These are phyloP conservation scores for Bombylius discolor DNA, from an alignment of 2,888 invertebrate species.

Conservation along the genomic window DNA sequence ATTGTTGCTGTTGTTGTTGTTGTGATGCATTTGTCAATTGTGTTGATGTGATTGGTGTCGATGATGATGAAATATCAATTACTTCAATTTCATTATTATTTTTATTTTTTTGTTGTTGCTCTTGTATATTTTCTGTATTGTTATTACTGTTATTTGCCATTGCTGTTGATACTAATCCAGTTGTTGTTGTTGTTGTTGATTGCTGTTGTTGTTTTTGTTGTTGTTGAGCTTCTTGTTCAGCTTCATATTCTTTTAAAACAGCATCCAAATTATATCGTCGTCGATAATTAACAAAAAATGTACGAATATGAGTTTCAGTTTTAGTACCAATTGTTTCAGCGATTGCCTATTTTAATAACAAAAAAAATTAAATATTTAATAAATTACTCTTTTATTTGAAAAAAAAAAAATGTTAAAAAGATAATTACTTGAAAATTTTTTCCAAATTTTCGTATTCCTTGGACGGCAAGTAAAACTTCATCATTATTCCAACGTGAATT, in stretches of 20 bases:
- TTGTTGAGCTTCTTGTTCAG: constrained; percentile 45
- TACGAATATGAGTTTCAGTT: constrained; percentile 82
- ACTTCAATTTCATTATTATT: constrained; percentile 3
- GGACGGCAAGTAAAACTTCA: constrained; percentile 79
- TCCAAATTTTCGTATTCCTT: constrained; percentile 71
- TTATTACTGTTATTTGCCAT: constrained; percentile 1
- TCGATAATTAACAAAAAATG: constrained; percentile 84
- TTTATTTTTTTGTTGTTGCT: constrained; percentile 31
- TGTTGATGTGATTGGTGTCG: constrained; percentile 21
- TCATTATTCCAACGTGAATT: constrained; percentile 88
- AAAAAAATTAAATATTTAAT: not conserved
- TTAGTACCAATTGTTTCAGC: constrained; percentile 92
- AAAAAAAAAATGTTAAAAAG: not conserved
- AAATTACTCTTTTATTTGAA: not conserved
- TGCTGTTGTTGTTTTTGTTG: constrained; percentile 13
- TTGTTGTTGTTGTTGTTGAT: not conserved
- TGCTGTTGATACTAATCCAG: constrained; percentile 3
- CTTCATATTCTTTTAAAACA: constrained; percentile 73
- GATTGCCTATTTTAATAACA: constrained; percentile 52
- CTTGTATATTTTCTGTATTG: constrained; percentile 21
- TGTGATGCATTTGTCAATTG: constrained; percentile 21
- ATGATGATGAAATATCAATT: not conserved
- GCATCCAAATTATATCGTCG: constrained; percentile 79
- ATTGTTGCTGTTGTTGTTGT: constrained; percentile 24
- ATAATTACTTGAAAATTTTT: constrained; percentile 66